Evolutionary conservation across 2,113 vertebrate species (phyloP), one percentile per base, ranked within the genome.

Genomic region (Mugil cephalus): DNA sequence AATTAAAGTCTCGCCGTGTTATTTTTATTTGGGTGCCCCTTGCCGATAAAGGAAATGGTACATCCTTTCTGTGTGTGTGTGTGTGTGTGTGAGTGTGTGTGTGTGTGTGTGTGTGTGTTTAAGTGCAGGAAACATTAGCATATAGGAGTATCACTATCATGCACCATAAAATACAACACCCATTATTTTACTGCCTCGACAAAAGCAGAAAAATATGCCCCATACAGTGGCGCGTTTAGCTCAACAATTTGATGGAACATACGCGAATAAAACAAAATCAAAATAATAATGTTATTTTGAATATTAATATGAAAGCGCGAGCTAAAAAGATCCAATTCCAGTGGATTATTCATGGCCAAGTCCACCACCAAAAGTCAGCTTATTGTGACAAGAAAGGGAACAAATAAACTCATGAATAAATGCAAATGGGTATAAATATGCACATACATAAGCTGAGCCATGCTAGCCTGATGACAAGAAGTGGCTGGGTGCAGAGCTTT

Each of bases 361-460:
- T 81, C 69, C 45, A 60, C 21, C 53, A 74, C 17, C 60, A 66
- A 80, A 82, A 75, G 47, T 68, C 67, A 69, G 51, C 45, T 79
- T 69, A 69, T 84, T 47, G 18, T 42, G 47, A 77, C 24, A 74
- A 84, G 69, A 75, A 79, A 73, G 63, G 56, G 51, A 78, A 82
- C 69, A 90, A 88, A 86, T 76, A 81, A 68, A 70, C 55, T 79
- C 61, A 82, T 86, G 69, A 77, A 88, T 83, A 86, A 75, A 88
- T 87, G 73, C 55, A 85, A 76, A 77, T 12, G 10, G n/a, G 1
- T 60, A 53, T 79, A 83, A 74, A 79, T 82, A 85, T 87, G 71
- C 67, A 73, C 75, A 86, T 82, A 82, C 34, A 77, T 80, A 67
- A 85, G 35, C 45, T 59, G 47, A 45, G 43, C 62, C 77, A 66